Conservation (phyloP, 2,888 invertebrate genomes). For the Melanargia galathea region DNA sequence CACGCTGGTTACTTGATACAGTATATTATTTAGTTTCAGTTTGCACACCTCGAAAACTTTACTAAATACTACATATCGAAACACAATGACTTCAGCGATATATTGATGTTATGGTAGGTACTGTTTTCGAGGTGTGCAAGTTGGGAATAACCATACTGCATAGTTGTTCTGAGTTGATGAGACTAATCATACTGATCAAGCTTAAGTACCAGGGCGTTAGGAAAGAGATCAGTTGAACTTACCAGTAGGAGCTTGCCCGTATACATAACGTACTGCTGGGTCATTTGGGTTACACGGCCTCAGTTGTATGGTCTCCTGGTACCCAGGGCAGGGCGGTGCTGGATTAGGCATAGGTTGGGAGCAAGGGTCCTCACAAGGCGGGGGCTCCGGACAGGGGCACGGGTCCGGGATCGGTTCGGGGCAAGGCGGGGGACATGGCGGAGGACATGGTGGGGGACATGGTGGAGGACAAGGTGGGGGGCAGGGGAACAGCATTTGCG, state of each 20-base stretch:
- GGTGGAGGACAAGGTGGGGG: constrained; percentile 10
- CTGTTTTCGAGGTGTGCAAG: no score
- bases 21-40: no score
- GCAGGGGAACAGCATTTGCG: constrained; percentile 35
- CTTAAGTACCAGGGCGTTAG: background rate
- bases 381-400: constrained; percentile 9
- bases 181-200: background rate
- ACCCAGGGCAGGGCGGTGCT: constrained; percentile 29
- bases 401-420: constrained; percentile 14
- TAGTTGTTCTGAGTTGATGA: no score
- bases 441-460: constrained; percentile 9
- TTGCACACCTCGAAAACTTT: no score
- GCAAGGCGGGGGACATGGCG: constrained; percentile 11
- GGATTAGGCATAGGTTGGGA: constrained; percentile 18
- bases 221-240: constrained; percentile 22
- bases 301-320: constrained; percentile 47
- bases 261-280: constrained; percentile 49
- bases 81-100: no score
- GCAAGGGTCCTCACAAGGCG: constrained; percentile 11
- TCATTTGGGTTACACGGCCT: constrained; percentile 56
- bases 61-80: no score
- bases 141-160: no score
- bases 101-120: no score
- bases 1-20: no score
- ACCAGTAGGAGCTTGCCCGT: constrained; percentile 63